These are phyloP conservation scores for Colletes gigas DNA, from an alignment of 1,140 invertebrate species.

Conservation along the genomic window DNA sequence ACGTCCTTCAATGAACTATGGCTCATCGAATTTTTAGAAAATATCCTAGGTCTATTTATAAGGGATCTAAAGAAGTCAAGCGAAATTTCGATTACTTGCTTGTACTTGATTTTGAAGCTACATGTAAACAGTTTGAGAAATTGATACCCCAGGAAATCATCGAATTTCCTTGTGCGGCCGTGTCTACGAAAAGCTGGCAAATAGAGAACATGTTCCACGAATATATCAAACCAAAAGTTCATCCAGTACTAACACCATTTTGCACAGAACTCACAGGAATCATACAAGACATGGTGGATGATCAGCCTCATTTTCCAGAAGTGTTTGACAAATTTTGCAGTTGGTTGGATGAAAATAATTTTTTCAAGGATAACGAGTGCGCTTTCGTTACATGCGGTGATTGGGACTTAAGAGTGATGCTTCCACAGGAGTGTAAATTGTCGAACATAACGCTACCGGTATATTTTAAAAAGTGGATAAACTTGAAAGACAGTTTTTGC, in stretches of 20 bases:
- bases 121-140: conserved; percentile 77
- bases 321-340: conserved; percentile 72
- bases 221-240: conserved; percentile 82
- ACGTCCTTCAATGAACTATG: conserved; percentile 49
- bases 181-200: conserved; percentile 82
- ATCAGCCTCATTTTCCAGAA: conserved; percentile 73
- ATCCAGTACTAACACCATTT: conserved; percentile 82
- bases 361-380: conserved; percentile 65
- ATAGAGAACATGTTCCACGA: conserved; percentile 83
- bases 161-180: conserved; percentile 85
- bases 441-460: conserved; percentile 78
- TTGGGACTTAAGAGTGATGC: conserved; percentile 85
- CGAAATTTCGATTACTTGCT: conserved; percentile 82
- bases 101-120: conserved; percentile 85
- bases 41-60: conserved; percentile 37
- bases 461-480: conserved; percentile 83
- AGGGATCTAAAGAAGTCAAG: conserved; percentile 1
- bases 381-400: conserved; percentile 85
- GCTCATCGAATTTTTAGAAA: conserved; percentile 61
- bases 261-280: conserved; percentile 83
- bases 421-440: conserved; percentile 82
- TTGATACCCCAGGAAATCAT: conserved; percentile 84
- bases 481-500: conserved; percentile 82
- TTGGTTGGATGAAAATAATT: conserved; percentile 73
- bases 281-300: conserved; percentile 75